Base-by-base conservation (phyloP, 1,140 invertebrate genomes). In the Sycobia sp. region DNA sequence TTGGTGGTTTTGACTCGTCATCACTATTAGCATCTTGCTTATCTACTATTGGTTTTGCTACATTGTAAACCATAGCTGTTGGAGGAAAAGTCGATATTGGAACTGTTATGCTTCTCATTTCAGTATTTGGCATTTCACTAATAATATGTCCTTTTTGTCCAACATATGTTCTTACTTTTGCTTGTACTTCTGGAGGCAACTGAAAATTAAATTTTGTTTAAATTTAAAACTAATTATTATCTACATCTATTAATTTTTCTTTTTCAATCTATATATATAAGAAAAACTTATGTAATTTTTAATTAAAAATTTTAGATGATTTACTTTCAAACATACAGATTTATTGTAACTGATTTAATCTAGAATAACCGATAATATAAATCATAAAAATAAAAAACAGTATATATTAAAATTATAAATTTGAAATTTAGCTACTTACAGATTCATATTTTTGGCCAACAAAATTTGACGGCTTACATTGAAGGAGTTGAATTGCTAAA, bases 401-500 rank as follows among this genome's bases (percentile, higher is more conserved):
- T n/a, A n/a, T n/a, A n/a, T n/a, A n/a, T n/a, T n/a, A n/a, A n/a
- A n/a, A n/a, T n/a, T n/a, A n/a, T n/a, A n/a, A n/a, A n/a, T n/a
- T n/a, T n/a, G n/a, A n/a, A n/a, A n/a, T n/a, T n/a, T n/a, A n/a
- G n/a, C 43, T 60, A 85, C 90, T 90, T 87, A 97, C 95, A 74
- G 90, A 89, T 77, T 94, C 92, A 74, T 95, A 87, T 82, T 93
- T 94, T 73, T 96, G 95, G 49, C 93, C 88, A 58, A 97, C 89
- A 87, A 96, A 97, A 83, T 94, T 94, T 55, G 93, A 92, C 67
- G 95, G 95, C 79, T 96, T 97, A 78, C 94, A 97, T 74, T 97
- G 95, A 23, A 98, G 82, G 66, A 97, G 84, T 82, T 96, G 94
- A 67, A 97, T 95, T 50, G 95, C 95, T 77, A 96, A 82, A 80